Evolutionary conservation across 1,140 invertebrate species (phyloP).

Genomic region (Aphis craccivora): DNA sequence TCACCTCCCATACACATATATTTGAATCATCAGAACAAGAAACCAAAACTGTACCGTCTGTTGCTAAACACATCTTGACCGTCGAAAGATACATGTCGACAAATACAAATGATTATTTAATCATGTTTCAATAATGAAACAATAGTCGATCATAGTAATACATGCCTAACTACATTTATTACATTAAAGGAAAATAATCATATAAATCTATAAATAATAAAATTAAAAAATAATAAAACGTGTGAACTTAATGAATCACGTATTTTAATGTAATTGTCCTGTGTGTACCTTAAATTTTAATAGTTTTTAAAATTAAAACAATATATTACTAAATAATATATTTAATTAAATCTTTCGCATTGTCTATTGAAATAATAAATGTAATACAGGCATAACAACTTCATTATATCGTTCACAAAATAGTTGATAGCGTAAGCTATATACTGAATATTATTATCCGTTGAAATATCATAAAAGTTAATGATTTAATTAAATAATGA

Average conservation of each 20-base stretch:
- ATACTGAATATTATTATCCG: background rate
- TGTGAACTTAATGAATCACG: background rate
- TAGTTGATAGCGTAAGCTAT: too few species aligned
- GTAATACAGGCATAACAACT: too few species aligned
- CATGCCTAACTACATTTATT: background rate
- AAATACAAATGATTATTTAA: background rate
- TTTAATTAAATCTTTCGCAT: too few species aligned
- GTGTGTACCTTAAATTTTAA: background rate
- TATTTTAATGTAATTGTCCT: background rate
- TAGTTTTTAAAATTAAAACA: background rate
- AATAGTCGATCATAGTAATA: background rate
- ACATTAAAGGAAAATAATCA: background rate
- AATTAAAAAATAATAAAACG: background rate
- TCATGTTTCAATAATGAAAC: background rate
- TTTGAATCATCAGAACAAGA: constrained; percentile 78
- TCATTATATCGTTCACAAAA: too few species aligned
- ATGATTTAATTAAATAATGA: background rate
- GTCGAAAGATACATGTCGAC: background rate
- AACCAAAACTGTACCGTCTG: constrained; percentile 80
- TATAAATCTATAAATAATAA: background rate
- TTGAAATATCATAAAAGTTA: background rate
- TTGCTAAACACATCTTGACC: constrained; percentile 72
- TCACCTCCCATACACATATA: constrained; percentile 84
- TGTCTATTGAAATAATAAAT: too few species aligned
- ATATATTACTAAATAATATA: too few species aligned